Base-by-base conservation (phyloP, 2,113 vertebrate genomes). In the Anarhynchus alexandrinus region DNA sequence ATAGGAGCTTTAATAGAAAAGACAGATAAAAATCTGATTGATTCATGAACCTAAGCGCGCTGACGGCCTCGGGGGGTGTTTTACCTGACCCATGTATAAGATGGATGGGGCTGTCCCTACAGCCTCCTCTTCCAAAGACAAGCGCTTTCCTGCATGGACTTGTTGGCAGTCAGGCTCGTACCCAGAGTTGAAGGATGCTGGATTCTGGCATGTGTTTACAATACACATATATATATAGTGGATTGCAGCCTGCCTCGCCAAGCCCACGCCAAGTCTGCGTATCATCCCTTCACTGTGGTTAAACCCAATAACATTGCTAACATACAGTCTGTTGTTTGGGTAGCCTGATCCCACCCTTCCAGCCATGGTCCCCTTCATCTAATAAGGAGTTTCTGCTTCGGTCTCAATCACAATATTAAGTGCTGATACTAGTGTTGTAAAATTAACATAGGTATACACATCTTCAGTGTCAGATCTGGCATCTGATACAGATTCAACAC, bases 231-330 rank as follows among this genome's bases (percentile, higher is more conserved):
- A 26, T 11, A 16, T 16, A 10, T 3, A 74, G 21, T 1, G 1
- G 12, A 55, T 12, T 64, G 14, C 4, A 90, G 29, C 11, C 45
- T 58, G 38, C 11, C 22, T 70, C 58, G 5, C 45, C 16, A 67
- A 67, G 21, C 1, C 9, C 23, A 17, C 1, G 2, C 8, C 18
- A 49, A 25, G 36, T 59, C 15, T 49, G 36, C 1, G 0, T 21
- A 27, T 36, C 12, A 38, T 45, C 38, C 11, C 55, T 26, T 19
- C n/a, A 26, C 32, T 51, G 5, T 14, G 15, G 11, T 38, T 77
- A 52, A 82, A 86, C 16, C 13, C 3, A 0, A 11, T 11, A 72
- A 47, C 3, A 11, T 11, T 36, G 30, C 23, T 73, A 45, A 79
- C 5, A 11, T 3, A 13, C 10, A 10, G 7, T 5, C 12, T 22